Evolutionary conservation across 2,888 invertebrate species (phyloP).

Genomic region (Pedicia rivosa): DNA sequence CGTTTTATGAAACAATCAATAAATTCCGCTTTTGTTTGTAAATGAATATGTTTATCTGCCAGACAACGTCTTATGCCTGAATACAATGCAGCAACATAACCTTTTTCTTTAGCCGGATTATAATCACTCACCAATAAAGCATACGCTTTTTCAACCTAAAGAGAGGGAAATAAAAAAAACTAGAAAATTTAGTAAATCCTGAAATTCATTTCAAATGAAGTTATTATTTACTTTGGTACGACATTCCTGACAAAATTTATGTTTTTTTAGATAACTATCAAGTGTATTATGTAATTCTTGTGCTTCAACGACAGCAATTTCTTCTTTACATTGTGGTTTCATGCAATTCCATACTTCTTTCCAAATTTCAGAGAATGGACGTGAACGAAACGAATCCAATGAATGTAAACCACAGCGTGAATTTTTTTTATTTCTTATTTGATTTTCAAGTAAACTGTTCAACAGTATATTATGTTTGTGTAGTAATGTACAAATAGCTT

Average conservation of each 20-base stretch:
- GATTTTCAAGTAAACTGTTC: conserved; percentile 61
- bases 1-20: conserved; percentile 74
- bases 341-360: conserved; percentile 74
- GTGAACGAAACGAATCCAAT: conserved; percentile 67
- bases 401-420: conserved; percentile 81
- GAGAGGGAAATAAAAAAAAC: conserved; percentile 7
- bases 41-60: conserved; percentile 73
- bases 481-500: conserved; percentile 66
- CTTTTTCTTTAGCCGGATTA: conserved; percentile 74
- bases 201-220: neutral
- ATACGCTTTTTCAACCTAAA: conserved; percentile 57
- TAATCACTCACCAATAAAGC: conserved; percentile 71
- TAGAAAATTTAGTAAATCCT: conserved; percentile 1
- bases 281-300: conserved; percentile 70
- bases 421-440: conserved; percentile 75
- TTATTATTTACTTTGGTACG: conserved; percentile 61
- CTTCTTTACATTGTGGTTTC: conserved; percentile 62
- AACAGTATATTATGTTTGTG: conserved; percentile 72
- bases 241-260: conserved; percentile 87
- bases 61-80: conserved; percentile 75
- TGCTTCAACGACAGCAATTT: conserved; percentile 76
- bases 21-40: conserved; percentile 76
- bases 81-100: conserved; percentile 74
- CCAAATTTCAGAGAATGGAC: conserved; percentile 58
- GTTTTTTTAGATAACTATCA: conserved; percentile 81